phyloP scores from a whole-genome alignment of 2,888 invertebrate species.

The Leuctra nigra region DNA sequence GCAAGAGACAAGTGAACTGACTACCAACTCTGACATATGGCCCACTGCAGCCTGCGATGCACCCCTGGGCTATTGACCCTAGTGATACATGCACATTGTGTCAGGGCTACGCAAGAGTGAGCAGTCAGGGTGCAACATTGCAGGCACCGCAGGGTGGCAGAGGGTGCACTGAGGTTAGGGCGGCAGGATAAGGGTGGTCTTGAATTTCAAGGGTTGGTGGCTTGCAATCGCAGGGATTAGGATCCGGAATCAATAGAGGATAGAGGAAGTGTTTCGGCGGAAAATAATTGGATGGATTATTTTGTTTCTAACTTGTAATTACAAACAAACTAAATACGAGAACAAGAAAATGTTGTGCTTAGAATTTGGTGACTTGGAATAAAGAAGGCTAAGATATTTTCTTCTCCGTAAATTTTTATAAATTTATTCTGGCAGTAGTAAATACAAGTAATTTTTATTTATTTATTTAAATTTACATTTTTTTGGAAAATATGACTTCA shows the following conservation, averaged over 20 bases:
- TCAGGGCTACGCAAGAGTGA: background rate
- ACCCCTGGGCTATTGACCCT: background rate
- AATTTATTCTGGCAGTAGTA: too few species aligned
- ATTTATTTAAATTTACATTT: too few species aligned
- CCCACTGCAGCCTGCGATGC: background rate
- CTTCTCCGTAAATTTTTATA: too few species aligned
- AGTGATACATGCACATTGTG: background rate
- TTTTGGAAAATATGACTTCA: too few species aligned
- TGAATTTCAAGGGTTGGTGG: slow-evolving; percentile 9
- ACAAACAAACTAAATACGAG: background rate
- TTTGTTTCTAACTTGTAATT: background rate
- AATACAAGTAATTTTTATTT: too few species aligned
- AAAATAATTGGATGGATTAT: too few species aligned
- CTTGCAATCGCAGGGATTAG: background rate
- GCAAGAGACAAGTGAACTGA: slow-evolving; percentile 10
- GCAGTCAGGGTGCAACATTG: background rate
- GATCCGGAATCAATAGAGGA: too few species aligned
- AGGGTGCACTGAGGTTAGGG: slow-evolving; percentile 1
- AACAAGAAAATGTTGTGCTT: background rate
- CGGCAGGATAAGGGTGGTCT: slow-evolving; percentile 6
- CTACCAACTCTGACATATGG: slow-evolving; percentile 10
- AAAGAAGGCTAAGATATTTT: too few species aligned
- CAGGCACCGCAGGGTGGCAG: slow-evolving; percentile 3
- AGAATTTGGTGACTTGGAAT: too few species aligned
- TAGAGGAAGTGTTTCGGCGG: too few species aligned